Conservation (phyloP, 2,797 vertebrate genomes). For the Pseudomugil tenellus region DNA sequence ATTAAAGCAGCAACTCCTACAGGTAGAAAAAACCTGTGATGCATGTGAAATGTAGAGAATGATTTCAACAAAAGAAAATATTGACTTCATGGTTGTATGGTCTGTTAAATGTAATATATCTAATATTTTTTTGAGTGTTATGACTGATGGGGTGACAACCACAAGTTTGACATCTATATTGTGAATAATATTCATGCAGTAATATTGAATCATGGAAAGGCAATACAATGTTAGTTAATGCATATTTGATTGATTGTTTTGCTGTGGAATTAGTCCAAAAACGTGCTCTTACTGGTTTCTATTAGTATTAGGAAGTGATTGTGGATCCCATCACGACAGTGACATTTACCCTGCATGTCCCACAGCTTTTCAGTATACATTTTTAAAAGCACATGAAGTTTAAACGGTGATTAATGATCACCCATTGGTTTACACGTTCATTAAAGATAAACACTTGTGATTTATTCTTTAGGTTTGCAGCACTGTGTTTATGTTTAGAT, state of each 20-base stretch:
- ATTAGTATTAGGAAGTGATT: background rate
- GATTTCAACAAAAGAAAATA: background rate
- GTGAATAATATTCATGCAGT: background rate
- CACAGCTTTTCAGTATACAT: background rate
- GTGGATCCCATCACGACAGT: background rate
- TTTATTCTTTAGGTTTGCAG: background rate
- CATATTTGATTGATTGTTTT: background rate
- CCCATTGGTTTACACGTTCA: background rate
- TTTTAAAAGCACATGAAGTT: background rate
- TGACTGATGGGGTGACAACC: background rate
- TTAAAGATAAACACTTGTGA: background rate
- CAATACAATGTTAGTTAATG: background rate
- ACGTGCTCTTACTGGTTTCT: background rate
- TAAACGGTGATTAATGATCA: background rate
- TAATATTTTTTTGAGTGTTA: background rate
- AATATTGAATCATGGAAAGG: background rate
- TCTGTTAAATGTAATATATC: too few species aligned
- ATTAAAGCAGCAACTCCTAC: conserved; percentile 86
- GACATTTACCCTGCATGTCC: background rate
- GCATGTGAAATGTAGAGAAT: background rate
- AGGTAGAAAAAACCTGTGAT: conserved; percentile 70
- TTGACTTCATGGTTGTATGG: background rate
- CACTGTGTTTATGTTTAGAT: background rate
- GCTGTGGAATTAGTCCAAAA: background rate
- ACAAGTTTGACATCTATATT: background rate